Percentiles rank a stretch among this genome's conserved stretches.
Conservation (phyloP, 2,113 vertebrate genomes). For the Solenodon paradoxus region DNA sequence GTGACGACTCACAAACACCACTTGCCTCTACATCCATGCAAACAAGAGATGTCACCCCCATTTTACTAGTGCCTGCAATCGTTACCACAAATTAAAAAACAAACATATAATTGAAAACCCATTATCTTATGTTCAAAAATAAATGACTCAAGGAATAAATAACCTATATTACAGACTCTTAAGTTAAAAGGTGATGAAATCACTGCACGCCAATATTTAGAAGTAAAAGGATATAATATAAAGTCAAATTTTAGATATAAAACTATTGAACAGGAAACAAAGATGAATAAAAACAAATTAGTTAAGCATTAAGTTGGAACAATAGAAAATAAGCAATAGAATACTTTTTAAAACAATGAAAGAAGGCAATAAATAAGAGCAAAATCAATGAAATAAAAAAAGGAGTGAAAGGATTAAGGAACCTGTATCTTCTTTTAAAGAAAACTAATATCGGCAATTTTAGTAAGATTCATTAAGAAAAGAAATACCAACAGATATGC, state of each 20-base stretch:
- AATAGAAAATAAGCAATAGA: neutral
- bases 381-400: too few relatives aligned
- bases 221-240: neutral
- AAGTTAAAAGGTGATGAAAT: neutral
- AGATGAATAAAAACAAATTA: neutral
- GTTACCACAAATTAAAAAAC: neutral
- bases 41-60: neutral
- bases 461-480: neutral
- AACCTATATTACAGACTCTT: neutral
- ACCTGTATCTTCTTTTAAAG: neutral
- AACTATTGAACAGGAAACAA: neutral
- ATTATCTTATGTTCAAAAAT: neutral
- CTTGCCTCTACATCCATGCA: neutral
- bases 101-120: neutral
- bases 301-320: neutral
- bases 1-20: rapidly evolving
- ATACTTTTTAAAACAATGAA: neutral
- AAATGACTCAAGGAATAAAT: neutral
- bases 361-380: too few relatives aligned
- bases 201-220: neutral
- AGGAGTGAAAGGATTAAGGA: neutral
- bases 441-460: neutral
- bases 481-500: neutral
- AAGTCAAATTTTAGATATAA: neutral
- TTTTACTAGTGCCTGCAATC: neutral